Evolutionary conservation across 2,888 invertebrate species (phyloP).

Genomic region (Lasioglossum pauxillum): DNA sequence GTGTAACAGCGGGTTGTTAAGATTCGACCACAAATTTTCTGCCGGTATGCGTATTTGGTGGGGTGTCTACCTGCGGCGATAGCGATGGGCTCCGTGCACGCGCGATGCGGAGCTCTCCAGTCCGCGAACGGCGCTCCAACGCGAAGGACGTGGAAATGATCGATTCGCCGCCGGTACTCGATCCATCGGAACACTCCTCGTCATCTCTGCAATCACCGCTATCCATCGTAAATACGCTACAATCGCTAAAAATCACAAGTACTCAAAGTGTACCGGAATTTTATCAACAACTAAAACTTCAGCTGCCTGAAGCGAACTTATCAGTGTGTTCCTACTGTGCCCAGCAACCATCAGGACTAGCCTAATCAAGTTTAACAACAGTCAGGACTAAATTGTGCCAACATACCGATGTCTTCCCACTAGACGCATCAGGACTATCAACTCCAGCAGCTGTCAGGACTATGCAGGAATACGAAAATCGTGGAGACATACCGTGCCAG

Average conservation of each 20-base stretch:
- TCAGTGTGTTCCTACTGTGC: too few relatives aligned
- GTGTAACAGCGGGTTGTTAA: constrained; percentile 67
- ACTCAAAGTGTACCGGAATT: background rate
- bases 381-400: background rate
- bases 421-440: background rate
- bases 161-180: constrained; percentile 62
- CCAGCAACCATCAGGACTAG: too few relatives aligned
- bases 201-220: background rate
- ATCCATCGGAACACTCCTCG: constrained; percentile 23
- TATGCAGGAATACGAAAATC: background rate
- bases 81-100: constrained; percentile 75
- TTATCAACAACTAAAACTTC: background rate
- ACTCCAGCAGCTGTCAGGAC: background rate
- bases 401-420: background rate
- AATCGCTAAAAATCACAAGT: background rate
- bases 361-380: too few relatives aligned
- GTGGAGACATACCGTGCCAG: background rate
- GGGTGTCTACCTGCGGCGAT: constrained; percentile 77
- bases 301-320: too few relatives aligned
- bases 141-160: constrained; percentile 78
- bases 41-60: constrained; percentile 75
- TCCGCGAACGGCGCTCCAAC: constrained; percentile 82
- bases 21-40: constrained; percentile 68
- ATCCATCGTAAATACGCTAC: background rate
- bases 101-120: constrained; percentile 78